A percentile compares a stretch with the other conserved stretches of the same genome.
These are phyloP conservation scores for Anolis apletophallus DNA, from an alignment of 2,797 vertebrate genomes.

Conservation along the genomic window DNA sequence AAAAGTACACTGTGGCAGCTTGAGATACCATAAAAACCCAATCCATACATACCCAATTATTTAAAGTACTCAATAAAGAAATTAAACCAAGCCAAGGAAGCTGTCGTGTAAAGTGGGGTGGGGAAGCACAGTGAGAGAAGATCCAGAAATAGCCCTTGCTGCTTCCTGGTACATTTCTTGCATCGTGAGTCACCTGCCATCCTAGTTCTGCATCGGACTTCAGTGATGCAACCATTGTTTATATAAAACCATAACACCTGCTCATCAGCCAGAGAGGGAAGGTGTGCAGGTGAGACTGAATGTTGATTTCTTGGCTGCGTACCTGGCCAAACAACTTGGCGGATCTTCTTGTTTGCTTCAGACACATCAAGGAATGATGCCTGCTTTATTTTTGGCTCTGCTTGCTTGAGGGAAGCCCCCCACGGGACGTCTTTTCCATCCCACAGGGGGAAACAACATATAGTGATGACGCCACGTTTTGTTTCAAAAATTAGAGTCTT, in stretches of 20 bases:
- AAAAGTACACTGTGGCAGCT: background rate
- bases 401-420: conserved; percentile 11
- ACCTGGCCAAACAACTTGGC: background rate
- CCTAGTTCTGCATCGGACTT: background rate
- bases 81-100: conserved; percentile 6
- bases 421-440: background rate
- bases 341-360: background rate
- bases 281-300: background rate
- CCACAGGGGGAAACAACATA: background rate
- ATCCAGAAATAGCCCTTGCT: conserved; percentile 27
- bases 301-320: background rate
- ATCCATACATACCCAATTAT: conserved; percentile 3
- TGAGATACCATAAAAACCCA: background rate
- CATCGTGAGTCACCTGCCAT: conserved; percentile 28
- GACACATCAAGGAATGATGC: background rate
- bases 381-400: conserved; percentile 1
- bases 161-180: conserved; percentile 6
- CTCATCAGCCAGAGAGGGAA: background rate
- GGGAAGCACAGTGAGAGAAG: background rate
- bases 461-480: background rate
- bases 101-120: background rate
- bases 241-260: background rate
- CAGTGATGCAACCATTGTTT: conserved; percentile 16
- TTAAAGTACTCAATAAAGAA: conserved; percentile 25
- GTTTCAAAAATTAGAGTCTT: conserved; percentile 44